phyloP scores from a whole-genome alignment of 2,888 invertebrate species.

The Philereme transversata region DNA sequence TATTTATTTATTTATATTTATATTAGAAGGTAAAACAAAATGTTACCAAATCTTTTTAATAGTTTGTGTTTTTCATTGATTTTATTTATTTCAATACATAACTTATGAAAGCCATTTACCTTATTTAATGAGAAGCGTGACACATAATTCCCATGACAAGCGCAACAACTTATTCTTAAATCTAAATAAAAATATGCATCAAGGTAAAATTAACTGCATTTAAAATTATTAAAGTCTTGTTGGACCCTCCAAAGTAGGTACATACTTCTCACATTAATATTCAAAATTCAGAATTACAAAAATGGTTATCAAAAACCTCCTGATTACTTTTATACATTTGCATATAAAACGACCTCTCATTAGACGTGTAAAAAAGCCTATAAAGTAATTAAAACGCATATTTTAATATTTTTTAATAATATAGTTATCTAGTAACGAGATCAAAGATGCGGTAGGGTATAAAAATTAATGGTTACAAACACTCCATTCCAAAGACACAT shows the following conservation, averaged over 20 bases:
- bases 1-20: no score
- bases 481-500: conserved; percentile 65
- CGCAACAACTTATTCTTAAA: conserved; percentile 5
- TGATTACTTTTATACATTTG: conserved; percentile 37
- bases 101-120: neutral
- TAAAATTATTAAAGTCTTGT: conserved; percentile 28
- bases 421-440: conserved; percentile 46
- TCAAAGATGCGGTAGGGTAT: conserved; percentile 64
- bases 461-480: conserved; percentile 75
- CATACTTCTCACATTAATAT: conserved; percentile 36
- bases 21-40: no score
- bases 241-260: conserved; percentile 15
- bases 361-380: conserved; percentile 44
- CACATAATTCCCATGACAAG: conserved; percentile 10
- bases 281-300: conserved; percentile 32
- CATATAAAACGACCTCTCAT: conserved; percentile 42
- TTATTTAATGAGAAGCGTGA: neutral
- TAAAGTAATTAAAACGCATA: conserved; percentile 39
- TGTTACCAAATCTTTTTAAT: no score
- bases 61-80: no score
- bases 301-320: conserved; percentile 34
- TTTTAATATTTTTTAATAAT: conserved; percentile 45
- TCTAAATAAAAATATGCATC: conserved; percentile 28
- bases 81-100: neutral
- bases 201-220: conserved; percentile 27